Conservation (phyloP, 1,140 invertebrate genomes). For the Oreohelix idahoensis region DNA sequence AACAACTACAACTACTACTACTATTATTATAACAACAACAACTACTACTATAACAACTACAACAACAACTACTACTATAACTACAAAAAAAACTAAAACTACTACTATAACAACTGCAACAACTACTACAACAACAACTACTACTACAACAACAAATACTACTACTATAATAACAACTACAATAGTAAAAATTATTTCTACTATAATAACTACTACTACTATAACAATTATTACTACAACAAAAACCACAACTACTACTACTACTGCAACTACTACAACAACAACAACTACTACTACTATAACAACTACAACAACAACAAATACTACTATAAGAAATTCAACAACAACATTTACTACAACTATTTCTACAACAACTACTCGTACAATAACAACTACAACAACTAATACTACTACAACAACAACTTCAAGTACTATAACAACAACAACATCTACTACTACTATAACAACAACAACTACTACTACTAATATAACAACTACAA, state of each 20-base stretch:
- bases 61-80: neutral
- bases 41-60: neutral
- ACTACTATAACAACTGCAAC: neutral
- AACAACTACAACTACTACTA: neutral
- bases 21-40: neutral
- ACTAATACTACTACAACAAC: too few species aligned
- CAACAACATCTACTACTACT: too few species aligned
- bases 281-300: neutral
- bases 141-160: neutral
- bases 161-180: neutral
- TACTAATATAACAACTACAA: too few species aligned
- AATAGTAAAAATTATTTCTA: neutral
- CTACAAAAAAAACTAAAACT: neutral
- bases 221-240: neutral
- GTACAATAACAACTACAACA: too few species aligned
- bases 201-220: slow-evolving; percentile 1
- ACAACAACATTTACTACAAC: too few species aligned
- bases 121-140: neutral
- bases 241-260: too few species aligned
- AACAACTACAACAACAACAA: too few species aligned
- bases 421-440: too few species aligned
- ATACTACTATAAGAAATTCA: too few species aligned
- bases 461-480: too few species aligned
- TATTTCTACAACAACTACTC: too few species aligned
- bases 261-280: neutral